phyloP scores from a whole-genome alignment of 2,888 invertebrate genomes.

The Gymnoscelis rufifasciata region DNA sequence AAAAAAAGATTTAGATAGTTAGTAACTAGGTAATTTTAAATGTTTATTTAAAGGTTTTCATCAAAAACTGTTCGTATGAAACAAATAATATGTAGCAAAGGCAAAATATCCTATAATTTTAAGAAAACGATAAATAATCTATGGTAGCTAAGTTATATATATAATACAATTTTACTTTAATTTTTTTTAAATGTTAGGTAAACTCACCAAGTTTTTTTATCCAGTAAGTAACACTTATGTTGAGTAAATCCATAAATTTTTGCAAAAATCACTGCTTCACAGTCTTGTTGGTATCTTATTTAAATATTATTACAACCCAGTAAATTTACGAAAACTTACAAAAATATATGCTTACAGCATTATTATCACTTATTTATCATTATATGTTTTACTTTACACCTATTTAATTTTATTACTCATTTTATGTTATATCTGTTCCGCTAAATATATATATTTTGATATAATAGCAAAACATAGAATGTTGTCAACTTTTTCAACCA shows the following conservation, averaged over 20 bases:
- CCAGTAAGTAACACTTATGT: slow-evolving; percentile 2
- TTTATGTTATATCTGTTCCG: slow-evolving; percentile 25
- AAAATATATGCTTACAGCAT: slow-evolving; percentile 27
- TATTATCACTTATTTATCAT: slow-evolving; percentile 29
- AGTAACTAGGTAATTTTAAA: too few relatives aligned
- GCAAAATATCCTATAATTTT: too few relatives aligned
- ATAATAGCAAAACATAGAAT: slow-evolving; percentile 56
- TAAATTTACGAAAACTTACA: slow-evolving; percentile 10
- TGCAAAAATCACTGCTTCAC: slow-evolving; percentile 9
- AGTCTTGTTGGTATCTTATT: slow-evolving; percentile 1
- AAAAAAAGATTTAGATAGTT: too few relatives aligned
- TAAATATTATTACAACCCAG: slow-evolving; percentile 1
- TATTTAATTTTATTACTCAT: slow-evolving; percentile 8
- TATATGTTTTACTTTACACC: slow-evolving; percentile 24
- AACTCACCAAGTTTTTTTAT: slow-evolving; percentile 11
- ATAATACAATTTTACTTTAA: too few relatives aligned
- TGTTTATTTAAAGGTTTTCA: not conserved
- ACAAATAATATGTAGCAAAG: too few relatives aligned
- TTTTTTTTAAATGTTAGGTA: too few relatives aligned
- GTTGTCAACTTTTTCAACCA: slow-evolving; percentile 61
- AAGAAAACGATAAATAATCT: too few relatives aligned
- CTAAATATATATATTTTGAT: slow-evolving; percentile 22
- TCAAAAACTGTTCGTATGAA: too few relatives aligned
- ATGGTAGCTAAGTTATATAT: too few relatives aligned
- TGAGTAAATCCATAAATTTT: slow-evolving; percentile 4